These are phyloP conservation scores for Smithornis capensis DNA, from an alignment of 2,113 vertebrate species.

Conservation along the genomic window DNA sequence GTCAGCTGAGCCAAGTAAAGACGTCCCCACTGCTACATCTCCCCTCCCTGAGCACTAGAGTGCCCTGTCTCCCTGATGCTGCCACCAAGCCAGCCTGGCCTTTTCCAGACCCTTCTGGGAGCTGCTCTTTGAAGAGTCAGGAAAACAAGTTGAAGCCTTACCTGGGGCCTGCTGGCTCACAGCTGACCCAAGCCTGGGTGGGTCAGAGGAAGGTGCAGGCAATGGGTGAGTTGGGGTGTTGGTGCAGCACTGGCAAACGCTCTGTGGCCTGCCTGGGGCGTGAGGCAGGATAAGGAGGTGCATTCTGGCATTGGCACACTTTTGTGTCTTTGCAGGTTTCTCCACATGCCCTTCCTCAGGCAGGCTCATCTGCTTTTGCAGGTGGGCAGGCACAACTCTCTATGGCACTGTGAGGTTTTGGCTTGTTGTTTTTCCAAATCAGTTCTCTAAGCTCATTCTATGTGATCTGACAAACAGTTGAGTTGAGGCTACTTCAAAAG, in stretches of 20 bases:
- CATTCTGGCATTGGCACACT: too few relatives aligned
- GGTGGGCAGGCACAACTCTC: background rate
- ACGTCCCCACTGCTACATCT: rapidly evolving
- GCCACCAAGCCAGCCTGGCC: background rate
- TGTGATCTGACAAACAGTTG: background rate
- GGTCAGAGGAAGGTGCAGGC: background rate
- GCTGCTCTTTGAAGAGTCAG: background rate
- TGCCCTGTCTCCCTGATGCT: background rate
- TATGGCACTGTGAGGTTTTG: background rate
- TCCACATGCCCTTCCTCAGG: background rate
- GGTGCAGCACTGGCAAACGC: rapidly evolving
- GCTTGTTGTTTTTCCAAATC: background rate
- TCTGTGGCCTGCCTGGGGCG: rapidly evolving
- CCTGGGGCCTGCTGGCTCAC: rapidly evolving
- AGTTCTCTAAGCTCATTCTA: background rate
- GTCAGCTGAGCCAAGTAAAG: background rate
- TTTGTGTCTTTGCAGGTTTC: background rate
- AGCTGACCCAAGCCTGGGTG: background rate
- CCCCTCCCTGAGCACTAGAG: background rate
- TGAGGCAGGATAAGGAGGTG: background rate
- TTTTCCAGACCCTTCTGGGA: background rate
- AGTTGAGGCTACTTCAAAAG: background rate
- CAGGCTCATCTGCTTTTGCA: background rate
- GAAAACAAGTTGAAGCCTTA: background rate
- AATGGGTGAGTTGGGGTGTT: rapidly evolving